Evolutionary conservation across 2,888 invertebrate genomes (phyloP).

Genomic region (Amiota communis): DNA sequence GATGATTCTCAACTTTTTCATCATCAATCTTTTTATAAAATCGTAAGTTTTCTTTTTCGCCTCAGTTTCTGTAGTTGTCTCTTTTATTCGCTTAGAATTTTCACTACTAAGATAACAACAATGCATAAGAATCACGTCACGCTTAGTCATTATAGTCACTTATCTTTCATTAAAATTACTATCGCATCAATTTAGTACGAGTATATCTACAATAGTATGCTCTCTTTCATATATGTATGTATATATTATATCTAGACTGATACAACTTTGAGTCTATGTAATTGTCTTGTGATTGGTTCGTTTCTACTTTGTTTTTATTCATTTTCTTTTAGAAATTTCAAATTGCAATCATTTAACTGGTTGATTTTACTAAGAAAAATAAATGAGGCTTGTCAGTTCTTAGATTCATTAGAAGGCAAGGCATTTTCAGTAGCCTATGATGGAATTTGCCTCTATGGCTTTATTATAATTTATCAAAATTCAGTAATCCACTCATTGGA

Average conservation of each 20-base stretch:
- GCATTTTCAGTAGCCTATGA: no score
- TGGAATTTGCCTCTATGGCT: no score
- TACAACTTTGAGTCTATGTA: constrained; percentile 39
- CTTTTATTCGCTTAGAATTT: not conserved
- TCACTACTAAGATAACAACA: not conserved
- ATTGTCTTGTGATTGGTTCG: constrained; percentile 27
- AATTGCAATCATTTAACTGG: constrained; percentile 23
- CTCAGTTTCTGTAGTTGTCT: constrained; percentile 5
- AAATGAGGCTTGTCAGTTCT: no score
- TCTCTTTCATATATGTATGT: not conserved
- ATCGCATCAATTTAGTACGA: constrained; percentile 10
- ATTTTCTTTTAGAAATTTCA: constrained; percentile 2
- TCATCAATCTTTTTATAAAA: constrained; percentile 4
- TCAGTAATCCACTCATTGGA: no score
- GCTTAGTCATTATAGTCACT: constrained; percentile 14
- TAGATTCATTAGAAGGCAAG: no score
- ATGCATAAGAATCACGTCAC: not conserved
- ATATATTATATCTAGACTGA: constrained; percentile 36
- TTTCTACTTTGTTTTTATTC: constrained; percentile 9
- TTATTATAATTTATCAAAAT: no score
- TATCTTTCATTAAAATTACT: constrained; percentile 25
- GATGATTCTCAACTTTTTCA: constrained; percentile 5
- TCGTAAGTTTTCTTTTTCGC: not conserved
- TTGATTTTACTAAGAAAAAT: not conserved
- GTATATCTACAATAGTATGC: not conserved